phyloP scores from a whole-genome alignment of 2,797 vertebrate species.

The Aplochiton taeniatus region DNA sequence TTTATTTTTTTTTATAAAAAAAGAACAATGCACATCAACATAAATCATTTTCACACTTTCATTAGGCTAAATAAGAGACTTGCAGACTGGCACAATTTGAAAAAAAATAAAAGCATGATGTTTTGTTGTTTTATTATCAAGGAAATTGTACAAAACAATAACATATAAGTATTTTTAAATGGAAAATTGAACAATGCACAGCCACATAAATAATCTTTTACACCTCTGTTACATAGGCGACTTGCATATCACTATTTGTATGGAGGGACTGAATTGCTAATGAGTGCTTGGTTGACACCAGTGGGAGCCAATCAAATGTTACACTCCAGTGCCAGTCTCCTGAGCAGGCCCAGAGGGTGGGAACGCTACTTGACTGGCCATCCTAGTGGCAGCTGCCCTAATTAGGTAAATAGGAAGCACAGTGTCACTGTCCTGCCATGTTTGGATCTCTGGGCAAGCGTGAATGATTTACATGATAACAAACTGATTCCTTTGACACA shows the following conservation, averaged over 20 bases:
- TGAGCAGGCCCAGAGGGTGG: conserved; percentile 13
- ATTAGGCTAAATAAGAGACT: no score
- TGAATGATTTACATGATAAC: conserved; percentile 25
- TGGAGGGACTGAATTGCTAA: conserved; percentile 6
- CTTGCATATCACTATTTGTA: neutral
- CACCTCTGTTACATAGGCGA: neutral
- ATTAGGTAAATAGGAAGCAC: conserved; percentile 44
- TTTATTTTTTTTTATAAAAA: no score
- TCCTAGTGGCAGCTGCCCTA: conserved; percentile 29
- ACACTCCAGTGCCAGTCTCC: conserved; percentile 29
- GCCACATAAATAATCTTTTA: neutral
- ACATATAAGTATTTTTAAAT: no score
- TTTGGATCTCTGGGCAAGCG: conserved; percentile 28
- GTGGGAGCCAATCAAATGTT: conserved; percentile 28
- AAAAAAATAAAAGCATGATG: no score
- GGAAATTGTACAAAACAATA: no score
- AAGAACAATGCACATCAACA: no score
- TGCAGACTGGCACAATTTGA: no score
- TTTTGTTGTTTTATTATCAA: no score
- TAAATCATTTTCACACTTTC: no score
- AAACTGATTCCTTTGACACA: neutral
- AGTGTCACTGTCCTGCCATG: conserved; percentile 33
- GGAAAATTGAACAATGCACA: no score
- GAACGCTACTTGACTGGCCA: conserved; percentile 32
- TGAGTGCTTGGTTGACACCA: conserved; percentile 27